Conservation (phyloP, 1,140 invertebrate genomes). For the Holotrichia oblita region DNA sequence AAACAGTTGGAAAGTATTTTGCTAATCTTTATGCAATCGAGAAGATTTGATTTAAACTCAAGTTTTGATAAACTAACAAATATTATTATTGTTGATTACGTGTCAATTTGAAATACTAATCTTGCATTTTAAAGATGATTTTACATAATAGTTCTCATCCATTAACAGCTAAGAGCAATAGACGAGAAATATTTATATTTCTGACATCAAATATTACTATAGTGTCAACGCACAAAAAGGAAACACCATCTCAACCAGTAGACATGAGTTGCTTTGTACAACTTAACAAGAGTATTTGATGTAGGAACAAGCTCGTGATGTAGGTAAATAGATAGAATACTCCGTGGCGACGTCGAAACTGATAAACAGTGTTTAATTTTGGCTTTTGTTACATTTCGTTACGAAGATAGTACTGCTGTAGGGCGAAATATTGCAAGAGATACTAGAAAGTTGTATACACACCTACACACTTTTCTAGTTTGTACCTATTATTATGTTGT, state of each 20-base stretch:
- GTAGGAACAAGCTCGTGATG: neutral
- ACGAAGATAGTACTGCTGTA: neutral
- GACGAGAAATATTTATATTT: neutral
- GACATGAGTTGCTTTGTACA: neutral
- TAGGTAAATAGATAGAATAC: neutral
- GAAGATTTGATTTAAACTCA: too few species aligned
- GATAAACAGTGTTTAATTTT: slow-evolving; percentile 5
- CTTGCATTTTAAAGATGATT: neutral
- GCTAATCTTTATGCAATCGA: too few species aligned
- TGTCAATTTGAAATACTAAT: neutral
- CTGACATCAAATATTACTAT: neutral
- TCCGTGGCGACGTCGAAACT: neutral
- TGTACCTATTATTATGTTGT: too few species aligned
- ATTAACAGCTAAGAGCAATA: neutral
- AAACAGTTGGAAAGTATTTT: too few species aligned
- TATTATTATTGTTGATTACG: too few species aligned
- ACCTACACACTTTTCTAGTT: too few species aligned
- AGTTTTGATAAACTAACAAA: too few species aligned
- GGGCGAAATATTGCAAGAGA: neutral
- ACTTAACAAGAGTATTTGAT: neutral
- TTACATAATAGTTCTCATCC: neutral
- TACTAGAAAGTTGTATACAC: too few species aligned
- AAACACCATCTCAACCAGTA: neutral
- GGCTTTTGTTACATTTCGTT: neutral
- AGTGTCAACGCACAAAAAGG: neutral